Evolutionary conservation across 2,888 invertebrate species (phyloP), one percentile per base, ranked within the genome.

Genomic region (Cecidostiba fungosa): DNA sequence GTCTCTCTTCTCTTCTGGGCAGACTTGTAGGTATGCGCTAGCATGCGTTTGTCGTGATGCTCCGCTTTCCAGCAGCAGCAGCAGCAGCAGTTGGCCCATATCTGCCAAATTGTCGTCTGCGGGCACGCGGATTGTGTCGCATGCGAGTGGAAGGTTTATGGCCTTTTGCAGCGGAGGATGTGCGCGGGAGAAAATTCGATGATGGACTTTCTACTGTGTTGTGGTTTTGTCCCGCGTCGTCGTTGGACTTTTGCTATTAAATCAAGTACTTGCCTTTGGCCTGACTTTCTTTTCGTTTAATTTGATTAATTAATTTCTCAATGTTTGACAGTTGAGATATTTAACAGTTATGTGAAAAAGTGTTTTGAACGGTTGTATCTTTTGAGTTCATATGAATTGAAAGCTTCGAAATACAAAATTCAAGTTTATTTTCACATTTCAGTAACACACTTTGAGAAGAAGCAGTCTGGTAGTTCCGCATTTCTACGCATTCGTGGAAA

Each of bases 61-160:
- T 82, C 87, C 87, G 87, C 88, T 89, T 88, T 88, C 88, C 88
- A 88, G 78, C 80, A 32, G 50, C 59, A 86, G 87, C 85, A 86
- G 88, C 62, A 12, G 62, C 29, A 1, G 73, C 43, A 14, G 43
- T 19, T 85, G 85, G 86, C 88, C 89, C 87, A 88, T 88, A 89
- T 89, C 88, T 87, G 89, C 88, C 88, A 88, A 88, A 88, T 88
- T 87, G 84, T 87, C 74, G 84, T 87, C 74, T 74, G 47, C 74
- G 50, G 50, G 50, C 23, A 3, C 19, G 74, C n/a, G 12, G 36
- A 32, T 36, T 19, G 19, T 59, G 54, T 23, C 54, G 26, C 50
- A 47, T 23, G 23, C n/a, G 74, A 32, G 3, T 54, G 32, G 14
- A 54, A 39, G 72, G 43, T 39, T 72, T 72, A 39, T 72, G 36